Evolutionary conservation across 2,113 vertebrate species (phyloP).

Genomic region (Caretta caretta): DNA sequence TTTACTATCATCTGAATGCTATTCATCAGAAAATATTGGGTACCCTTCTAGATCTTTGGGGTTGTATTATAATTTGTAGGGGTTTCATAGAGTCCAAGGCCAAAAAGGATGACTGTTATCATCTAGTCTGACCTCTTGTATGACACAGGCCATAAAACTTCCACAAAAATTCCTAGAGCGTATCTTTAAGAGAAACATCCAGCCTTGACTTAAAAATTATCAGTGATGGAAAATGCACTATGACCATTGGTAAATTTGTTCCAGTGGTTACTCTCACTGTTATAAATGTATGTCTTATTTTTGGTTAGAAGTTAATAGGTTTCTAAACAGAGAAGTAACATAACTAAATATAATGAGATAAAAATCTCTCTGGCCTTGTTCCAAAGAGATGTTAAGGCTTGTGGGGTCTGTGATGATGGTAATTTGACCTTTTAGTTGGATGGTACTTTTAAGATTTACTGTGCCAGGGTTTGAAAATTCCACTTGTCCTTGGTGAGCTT

Average conservation of each 20-base stretch:
- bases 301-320: not conserved
- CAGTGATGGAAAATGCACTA: too few species aligned
- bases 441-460: not conserved
- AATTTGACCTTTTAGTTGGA: not conserved
- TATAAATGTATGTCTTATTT: too few species aligned
- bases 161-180: too few species aligned
- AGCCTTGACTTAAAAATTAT: too few species aligned
- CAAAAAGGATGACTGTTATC: not conserved
- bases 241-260: too few species aligned
- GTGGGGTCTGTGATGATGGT: not conserved
- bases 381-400: not conserved
- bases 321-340: not conserved
- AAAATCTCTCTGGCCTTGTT: not conserved
- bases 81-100: not conserved
- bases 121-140: not conserved
- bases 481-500: not conserved
- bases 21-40: not conserved
- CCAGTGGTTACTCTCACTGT: too few species aligned
- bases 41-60: not conserved
- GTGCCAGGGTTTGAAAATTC: not conserved
- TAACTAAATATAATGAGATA: not conserved
- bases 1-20: not conserved
- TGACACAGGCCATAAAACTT: too few species aligned
- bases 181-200: too few species aligned
- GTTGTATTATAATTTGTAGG: not conserved